Evolutionary conservation across 2,888 invertebrate genomes (phyloP), one percentile per base, ranked within the genome.

Genomic region (Deilephila elpenor): DNA sequence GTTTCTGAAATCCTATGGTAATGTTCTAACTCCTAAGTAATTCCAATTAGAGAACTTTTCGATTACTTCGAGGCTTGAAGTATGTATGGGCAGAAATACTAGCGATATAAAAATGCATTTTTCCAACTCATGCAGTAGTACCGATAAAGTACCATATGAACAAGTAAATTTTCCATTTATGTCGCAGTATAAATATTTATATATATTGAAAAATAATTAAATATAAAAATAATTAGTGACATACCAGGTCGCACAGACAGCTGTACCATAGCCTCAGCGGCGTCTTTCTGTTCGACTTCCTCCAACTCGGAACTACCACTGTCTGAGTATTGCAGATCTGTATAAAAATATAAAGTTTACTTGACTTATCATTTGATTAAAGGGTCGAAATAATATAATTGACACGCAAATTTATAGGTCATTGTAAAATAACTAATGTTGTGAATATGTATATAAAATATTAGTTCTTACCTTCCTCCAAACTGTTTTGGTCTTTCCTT

Each of bases 241-340:
- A 77, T 79, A 91, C 92, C 92, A 37, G 91, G 87, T 14, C 84
- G 85, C 2, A 93, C 89, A 37, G 93, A 91, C 59, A 97, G 93
- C 86, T 97, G 97, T 60, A 97, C 97, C 96, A 97, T 96, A 14
- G 97, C 96, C 88, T 97, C 97, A 0, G 96, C 97, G 0, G 96
- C 97, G 83, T 97, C 97, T 84, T 96, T 96, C 73, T 91, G 91
- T 79, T 95, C 94, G n/a, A 95, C 95, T 74, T 95, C 95, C 72
- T 95, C 95, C 51, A 95, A 81, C 20, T 92, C 95, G 0, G 95
- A 95, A 78, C 95, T 95, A 59, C 95, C 95, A 72, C 94, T 95
- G 77, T 95, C 95, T 0, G 95, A 95, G 77, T 95, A 95, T 78
- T 95, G 94, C 0, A 95, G 89, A 88, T 95, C 95, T 95, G 78